Conservation (phyloP, 2,888 invertebrate genomes). For the Apocheima hispidaria region DNA sequence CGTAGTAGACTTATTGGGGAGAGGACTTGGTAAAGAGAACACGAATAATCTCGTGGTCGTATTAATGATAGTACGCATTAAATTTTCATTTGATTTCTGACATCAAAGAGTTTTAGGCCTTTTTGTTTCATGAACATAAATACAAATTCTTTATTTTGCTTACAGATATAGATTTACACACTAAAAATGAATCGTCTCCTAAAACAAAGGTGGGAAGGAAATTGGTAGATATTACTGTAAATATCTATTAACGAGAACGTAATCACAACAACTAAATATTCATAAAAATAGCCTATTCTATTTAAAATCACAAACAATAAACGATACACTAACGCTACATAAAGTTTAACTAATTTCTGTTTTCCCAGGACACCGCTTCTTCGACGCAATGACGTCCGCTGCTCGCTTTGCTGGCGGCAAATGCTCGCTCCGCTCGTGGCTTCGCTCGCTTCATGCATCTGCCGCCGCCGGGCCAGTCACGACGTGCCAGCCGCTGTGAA, state of each 20-base stretch:
- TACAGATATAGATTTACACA: too few relatives aligned
- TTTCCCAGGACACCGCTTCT: neutral
- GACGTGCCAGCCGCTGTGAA: slow-evolving; percentile 77
- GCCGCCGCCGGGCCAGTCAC: slow-evolving; percentile 78
- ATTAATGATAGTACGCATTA: neutral
- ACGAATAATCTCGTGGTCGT: neutral
- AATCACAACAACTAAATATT: neutral
- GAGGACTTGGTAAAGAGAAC: slow-evolving; percentile 54
- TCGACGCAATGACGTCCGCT: neutral
- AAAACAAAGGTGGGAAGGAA: too few relatives aligned
- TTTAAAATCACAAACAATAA: neutral
- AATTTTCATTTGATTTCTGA: neutral
- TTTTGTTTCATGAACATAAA: too few relatives aligned
- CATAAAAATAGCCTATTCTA: neutral
- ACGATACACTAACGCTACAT: neutral
- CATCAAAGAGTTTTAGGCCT: neutral
- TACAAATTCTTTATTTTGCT: too few relatives aligned
- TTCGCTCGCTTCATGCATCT: slow-evolving; percentile 38
- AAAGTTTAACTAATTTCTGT: neutral
- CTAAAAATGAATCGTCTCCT: too few relatives aligned
- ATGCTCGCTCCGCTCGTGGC: slow-evolving; percentile 56
- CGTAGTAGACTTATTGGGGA: slow-evolving; percentile 75
- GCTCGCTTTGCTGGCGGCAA: slow-evolving; percentile 32
- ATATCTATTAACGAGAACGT: too few relatives aligned
- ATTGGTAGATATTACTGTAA: too few relatives aligned